Conservation (phyloP, 1,140 invertebrate species). For the Nautilus pompilius region DNA sequence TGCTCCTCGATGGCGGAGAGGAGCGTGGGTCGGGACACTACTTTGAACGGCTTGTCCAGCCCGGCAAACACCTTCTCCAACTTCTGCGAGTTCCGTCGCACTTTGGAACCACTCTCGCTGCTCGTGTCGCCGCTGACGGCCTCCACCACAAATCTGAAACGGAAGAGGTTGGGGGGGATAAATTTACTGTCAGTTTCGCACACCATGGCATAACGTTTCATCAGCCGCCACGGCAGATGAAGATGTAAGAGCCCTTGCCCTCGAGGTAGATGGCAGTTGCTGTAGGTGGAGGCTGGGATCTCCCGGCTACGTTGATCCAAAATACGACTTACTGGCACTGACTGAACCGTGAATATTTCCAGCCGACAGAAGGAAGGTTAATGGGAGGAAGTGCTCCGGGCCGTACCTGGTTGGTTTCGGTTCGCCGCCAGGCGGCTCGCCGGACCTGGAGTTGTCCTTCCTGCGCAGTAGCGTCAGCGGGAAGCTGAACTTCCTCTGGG, state of each 20-base stretch:
- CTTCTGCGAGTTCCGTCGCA: neutral
- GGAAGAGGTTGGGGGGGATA: neutral
- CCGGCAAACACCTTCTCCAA: neutral
- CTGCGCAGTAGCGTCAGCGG: conserved; percentile 17
- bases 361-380: no score
- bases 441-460: neutral
- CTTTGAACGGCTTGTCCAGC: conserved; percentile 6
- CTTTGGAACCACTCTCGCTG: neutral
- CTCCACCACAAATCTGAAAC: conserved; percentile 31
- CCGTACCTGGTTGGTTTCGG: neutral
- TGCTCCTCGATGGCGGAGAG: conserved; percentile 46
- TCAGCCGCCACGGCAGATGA: no score
- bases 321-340: no score
- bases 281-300: no score
- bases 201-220: no score
- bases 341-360: no score
- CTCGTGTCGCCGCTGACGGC: conserved; percentile 15
- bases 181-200: no score
- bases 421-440: neutral
- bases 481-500: conserved; percentile 27
- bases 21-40: conserved; percentile 33
- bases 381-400: no score
- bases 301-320: no score
- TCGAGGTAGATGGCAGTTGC: no score
- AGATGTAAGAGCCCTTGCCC: no score